Evolutionary conservation across 2,797 vertebrate genomes (phyloP).

Genomic region (Peromyscus aztecus): DNA sequence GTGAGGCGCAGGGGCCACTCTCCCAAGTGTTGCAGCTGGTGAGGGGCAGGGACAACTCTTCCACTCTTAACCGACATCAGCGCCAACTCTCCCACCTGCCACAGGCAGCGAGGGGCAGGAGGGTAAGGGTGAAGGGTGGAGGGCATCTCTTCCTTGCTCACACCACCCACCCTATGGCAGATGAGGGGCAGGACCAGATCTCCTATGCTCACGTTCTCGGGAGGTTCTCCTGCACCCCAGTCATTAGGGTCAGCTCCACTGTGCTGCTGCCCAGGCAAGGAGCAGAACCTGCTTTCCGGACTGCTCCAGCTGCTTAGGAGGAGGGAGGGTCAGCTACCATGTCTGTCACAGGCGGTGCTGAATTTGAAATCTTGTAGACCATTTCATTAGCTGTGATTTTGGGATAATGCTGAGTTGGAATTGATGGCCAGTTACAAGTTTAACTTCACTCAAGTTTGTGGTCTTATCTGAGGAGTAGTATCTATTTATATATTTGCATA

Average conservation of each 20-base stretch:
- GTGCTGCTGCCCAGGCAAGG: background rate
- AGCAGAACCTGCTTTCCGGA: background rate
- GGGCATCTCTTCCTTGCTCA: background rate
- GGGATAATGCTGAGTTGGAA: background rate
- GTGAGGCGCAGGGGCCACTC: background rate
- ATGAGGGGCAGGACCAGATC: background rate
- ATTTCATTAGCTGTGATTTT: slow-evolving; percentile 43
- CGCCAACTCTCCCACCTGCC: background rate
- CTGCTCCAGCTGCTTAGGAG: background rate
- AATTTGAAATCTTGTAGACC: slow-evolving; percentile 33
- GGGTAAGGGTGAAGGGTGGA: background rate
- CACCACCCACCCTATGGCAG: background rate
- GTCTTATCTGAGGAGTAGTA: slow-evolving; percentile 44
- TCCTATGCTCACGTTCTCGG: background rate
- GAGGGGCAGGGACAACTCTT: background rate
- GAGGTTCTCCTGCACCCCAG: background rate
- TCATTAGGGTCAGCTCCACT: background rate
- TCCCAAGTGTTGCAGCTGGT: background rate
- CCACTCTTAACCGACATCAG: background rate
- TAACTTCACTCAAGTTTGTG: slow-evolving; percentile 50
- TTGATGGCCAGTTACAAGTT: slow-evolving; percentile 28
- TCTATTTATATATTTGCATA: slow-evolving; percentile 63
- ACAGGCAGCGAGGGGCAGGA: background rate
- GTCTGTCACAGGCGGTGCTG: background rate
- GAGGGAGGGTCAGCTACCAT: background rate